Evolutionary conservation across 30 jellyfish, hydroid and myxozoan genomes (phyloP), one percentile per base, ranked within the genome.

Genomic region (Euphysa ruthae): DNA sequence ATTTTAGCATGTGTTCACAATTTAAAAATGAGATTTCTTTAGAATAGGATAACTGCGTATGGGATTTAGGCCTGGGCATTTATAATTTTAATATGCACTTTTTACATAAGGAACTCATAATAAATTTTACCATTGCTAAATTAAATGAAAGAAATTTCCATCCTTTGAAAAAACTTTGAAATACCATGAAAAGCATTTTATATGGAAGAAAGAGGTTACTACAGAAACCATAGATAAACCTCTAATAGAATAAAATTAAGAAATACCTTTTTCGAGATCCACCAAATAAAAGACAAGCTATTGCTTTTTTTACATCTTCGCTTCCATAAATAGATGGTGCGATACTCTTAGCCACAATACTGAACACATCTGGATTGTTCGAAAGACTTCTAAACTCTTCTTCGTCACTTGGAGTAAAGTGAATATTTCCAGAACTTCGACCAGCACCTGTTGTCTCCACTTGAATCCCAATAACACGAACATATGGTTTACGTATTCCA

Each of bases 241-340:
- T 27, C 69, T 7, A 54, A 25, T 30, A 46, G 6, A 2, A 2
- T 6, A 28, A 21, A 0, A 32, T 14, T 14, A 57, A 8, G 14
- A 38, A 62, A 2, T 70, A 90, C 98, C 98, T 58, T 69, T 83
- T 92, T 30, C 99, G 74, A 5, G 99, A 92, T 18, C 99, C 99
- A 22, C 99, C 97, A 92, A 92, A 92, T 70, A 92, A 78, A 73
- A 92, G 61, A 49, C 99, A 92, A 0, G 99, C 92, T 28, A 92
- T 84, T 6, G 99, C 91, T 62, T 92, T 92, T 64, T 92, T 92
- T 19, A 92, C 75, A 74, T 92, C 99, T 28, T 72, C 83, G 43
- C 96, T 83, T 2, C 99, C 99, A 51, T 77, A 92, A 19, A 92
- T 92, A 4, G 99, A 92, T 14, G 99, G 99, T 1, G 99, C 99